A percentile compares a stretch with the other conserved stretches of the same genome.
Evolutionary conservation across 1,140 invertebrate species (phyloP).

Genomic region (Melanaphis sacchari): DNA sequence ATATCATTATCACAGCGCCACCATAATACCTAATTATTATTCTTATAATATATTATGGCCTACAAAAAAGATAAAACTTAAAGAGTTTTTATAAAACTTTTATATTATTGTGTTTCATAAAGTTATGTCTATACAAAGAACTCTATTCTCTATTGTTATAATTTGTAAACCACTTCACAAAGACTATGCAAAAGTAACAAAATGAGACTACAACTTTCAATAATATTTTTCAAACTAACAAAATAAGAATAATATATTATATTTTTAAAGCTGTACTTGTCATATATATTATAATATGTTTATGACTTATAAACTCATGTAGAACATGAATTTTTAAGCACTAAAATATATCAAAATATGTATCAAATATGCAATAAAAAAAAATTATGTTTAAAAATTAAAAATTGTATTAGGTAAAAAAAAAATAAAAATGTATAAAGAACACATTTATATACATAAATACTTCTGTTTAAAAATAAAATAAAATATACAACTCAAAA

Average conservation of each 20-base stretch:
- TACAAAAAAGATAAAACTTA: neutral
- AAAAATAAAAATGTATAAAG: neutral
- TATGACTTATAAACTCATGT: too few species aligned
- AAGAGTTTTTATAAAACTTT: neutral
- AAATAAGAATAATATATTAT: neutral
- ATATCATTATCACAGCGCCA: neutral
- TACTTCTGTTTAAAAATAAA: neutral
- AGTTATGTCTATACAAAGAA: neutral
- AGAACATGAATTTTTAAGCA: too few species aligned
- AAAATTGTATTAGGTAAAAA: too few species aligned
- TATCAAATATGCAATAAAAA: neutral
- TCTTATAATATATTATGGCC: neutral
- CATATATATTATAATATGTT: neutral
- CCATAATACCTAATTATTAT: neutral
- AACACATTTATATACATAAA: neutral
- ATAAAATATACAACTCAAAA: neutral
- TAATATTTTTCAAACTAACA: neutral
- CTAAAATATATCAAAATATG: neutral
- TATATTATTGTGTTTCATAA: neutral
- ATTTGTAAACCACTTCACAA: neutral
- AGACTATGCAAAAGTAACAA: neutral
- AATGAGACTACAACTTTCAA: neutral
- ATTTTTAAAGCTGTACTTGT: neutral
- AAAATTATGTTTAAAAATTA: too few species aligned
- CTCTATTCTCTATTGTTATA: neutral